phyloP scores from a whole-genome alignment of 2,888 invertebrate genomes.

The Drosophila falleni region DNA sequence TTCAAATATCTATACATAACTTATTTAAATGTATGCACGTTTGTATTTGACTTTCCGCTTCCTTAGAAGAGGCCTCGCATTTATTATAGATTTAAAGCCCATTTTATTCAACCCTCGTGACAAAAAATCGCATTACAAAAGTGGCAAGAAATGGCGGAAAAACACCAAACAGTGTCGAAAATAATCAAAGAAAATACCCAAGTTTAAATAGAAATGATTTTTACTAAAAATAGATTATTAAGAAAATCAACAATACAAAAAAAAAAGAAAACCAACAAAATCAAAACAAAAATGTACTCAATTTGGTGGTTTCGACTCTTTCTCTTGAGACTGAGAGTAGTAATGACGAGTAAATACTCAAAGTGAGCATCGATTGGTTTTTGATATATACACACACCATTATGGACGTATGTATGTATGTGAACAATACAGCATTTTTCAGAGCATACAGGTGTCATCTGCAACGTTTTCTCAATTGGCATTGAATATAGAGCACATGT shows the following conservation, averaged over 20 bases:
- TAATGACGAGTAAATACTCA: conserved; percentile 27
- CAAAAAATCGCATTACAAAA: conserved; percentile 54
- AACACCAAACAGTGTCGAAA: conserved; percentile 31
- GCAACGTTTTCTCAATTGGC: conserved; percentile 21
- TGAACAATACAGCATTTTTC: conserved; percentile 6
- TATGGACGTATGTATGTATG: neutral
- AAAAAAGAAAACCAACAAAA: conserved; percentile 21
- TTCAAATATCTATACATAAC: conserved; percentile 41
- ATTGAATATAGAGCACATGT: conserved; percentile 11
- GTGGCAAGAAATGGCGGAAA: conserved; percentile 23
- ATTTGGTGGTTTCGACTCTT: conserved; percentile 44
- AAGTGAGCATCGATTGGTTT: conserved; percentile 32
- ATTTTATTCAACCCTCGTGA: conserved; percentile 52
- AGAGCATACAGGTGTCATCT: conserved; percentile 48
- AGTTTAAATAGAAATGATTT: conserved; percentile 73
- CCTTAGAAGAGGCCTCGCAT: conserved; percentile 27
- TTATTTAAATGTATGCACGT: conserved; percentile 30
- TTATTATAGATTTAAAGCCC: conserved; percentile 44
- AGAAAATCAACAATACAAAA: conserved; percentile 15
- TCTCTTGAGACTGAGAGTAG: conserved; percentile 13
- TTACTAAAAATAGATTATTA: conserved; percentile 68
- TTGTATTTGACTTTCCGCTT: conserved; percentile 44
- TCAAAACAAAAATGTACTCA: conserved; percentile 21
- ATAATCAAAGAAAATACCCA: conserved; percentile 58
- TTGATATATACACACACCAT: neutral